Conservation (phyloP, 30 jellyfish, hydroid and myxozoan species). For the Aurelia coerulea region DNA sequence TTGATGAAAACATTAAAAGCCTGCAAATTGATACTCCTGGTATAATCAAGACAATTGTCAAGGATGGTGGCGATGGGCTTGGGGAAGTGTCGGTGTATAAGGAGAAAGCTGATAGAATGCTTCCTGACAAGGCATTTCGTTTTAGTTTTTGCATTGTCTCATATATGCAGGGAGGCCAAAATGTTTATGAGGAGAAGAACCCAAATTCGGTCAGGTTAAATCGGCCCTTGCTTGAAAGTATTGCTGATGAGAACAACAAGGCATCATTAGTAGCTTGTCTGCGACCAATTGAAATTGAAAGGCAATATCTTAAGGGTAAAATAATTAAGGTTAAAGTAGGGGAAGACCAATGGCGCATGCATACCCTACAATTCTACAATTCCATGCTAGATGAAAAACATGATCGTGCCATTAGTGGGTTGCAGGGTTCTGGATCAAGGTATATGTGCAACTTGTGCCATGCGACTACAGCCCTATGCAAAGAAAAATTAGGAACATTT, state of each 20-base stretch:
- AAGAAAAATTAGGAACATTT: background rate
- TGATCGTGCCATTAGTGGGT: background rate
- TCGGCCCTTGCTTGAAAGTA: background rate
- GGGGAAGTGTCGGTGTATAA: background rate
- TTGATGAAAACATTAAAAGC: background rate
- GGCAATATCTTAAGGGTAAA: background rate
- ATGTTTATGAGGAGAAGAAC: background rate
- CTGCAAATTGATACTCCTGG: background rate
- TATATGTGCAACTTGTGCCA: background rate
- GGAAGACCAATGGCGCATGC: background rate
- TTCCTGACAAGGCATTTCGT: background rate
- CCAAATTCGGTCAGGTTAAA: background rate
- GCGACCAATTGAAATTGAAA: background rate
- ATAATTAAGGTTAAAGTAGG: background rate
- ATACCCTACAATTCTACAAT: background rate
- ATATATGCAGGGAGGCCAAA: background rate
- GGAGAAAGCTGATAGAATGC: background rate
- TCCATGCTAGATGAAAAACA: background rate
- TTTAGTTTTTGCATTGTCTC: background rate
- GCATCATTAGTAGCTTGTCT: background rate
- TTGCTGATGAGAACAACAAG: background rate
- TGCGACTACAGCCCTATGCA: background rate
- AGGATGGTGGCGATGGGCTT: conserved; percentile 6
- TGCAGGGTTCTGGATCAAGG: background rate
- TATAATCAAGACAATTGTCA: background rate